These are phyloP conservation scores for Tachypleus tridentatus DNA, from an alignment of 1,140 invertebrate species.

Conservation along the genomic window DNA sequence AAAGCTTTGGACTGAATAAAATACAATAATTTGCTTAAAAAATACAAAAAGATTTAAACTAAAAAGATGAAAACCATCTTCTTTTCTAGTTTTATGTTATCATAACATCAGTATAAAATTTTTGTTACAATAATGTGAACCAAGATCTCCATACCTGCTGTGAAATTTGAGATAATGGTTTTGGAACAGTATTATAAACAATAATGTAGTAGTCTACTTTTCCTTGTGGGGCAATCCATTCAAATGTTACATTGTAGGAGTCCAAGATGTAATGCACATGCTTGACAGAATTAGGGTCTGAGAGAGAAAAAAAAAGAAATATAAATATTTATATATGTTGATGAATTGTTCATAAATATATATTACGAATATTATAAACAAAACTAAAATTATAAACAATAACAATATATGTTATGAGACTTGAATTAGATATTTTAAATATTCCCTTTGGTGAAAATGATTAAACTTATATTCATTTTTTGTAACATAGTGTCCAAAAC, in stretches of 20 bases:
- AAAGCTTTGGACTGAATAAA: too few relatives aligned
- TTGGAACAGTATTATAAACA: slow-evolving; percentile 23
- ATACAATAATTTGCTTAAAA: too few relatives aligned
- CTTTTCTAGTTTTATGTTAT: background rate
- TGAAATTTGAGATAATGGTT: slow-evolving; percentile 11
- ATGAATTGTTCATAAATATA: too few relatives aligned
- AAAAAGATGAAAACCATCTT: too few relatives aligned
- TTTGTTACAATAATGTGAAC: background rate
- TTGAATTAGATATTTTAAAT: too few relatives aligned
- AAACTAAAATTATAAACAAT: too few relatives aligned
- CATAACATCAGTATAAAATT: too few relatives aligned
- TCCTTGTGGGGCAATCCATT: slow-evolving; percentile 69
- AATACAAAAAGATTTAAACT: too few relatives aligned
- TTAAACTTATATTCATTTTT: too few relatives aligned
- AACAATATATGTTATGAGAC: too few relatives aligned
- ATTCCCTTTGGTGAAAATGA: too few relatives aligned
- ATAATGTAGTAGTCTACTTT: slow-evolving; percentile 59
- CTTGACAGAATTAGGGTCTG: slow-evolving; percentile 61
- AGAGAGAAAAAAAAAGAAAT: slow-evolving; percentile 46
- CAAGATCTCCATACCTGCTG: slow-evolving; percentile 6
- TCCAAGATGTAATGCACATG: slow-evolving; percentile 63
- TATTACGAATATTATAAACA: background rate
- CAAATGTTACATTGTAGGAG: slow-evolving; percentile 74
- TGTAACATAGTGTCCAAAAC: too few relatives aligned
- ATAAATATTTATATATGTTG: slow-evolving; percentile 72